A percentile compares a stretch with the other conserved stretches of the same genome.
These are phyloP conservation scores for Halcyon chelicuti DNA, from an alignment of 2,797 vertebrate species.

Conservation along the genomic window DNA sequence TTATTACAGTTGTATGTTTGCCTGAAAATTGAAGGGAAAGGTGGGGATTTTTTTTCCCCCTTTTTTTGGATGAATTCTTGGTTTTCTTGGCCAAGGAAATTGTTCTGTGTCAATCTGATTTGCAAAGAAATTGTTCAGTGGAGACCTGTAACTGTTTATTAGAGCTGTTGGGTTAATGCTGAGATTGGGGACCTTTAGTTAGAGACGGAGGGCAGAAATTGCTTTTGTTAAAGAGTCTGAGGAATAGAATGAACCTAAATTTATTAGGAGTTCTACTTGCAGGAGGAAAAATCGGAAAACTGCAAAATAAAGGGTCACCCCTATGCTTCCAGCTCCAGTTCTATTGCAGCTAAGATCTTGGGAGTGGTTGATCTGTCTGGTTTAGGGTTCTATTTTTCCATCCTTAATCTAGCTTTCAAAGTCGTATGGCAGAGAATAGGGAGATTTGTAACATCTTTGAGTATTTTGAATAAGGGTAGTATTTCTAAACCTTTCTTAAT, in stretches of 20 bases:
- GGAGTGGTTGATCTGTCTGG: background rate
- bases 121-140: constrained; percentile 35
- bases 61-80: constrained; percentile 43
- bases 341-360: background rate
- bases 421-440: background rate
- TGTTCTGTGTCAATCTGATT: constrained; percentile 57
- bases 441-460: background rate
- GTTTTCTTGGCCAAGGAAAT: constrained; percentile 62
- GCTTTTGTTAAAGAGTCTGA: background rate
- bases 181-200: background rate
- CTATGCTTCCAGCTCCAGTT: background rate
- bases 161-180: background rate
- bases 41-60: background rate
- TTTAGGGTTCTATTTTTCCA: background rate
- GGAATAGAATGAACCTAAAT: background rate
- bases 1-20: constrained; percentile 63
- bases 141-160: background rate
- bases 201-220: background rate
- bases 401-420: background rate
- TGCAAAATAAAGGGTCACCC: background rate
- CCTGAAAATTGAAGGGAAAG: constrained; percentile 13
- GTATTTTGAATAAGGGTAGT: background rate
- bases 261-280: background rate
- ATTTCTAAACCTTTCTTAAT: background rate
- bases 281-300: background rate